Base-by-base conservation (phyloP, 1,140 invertebrate species). In the Heliconius nattereri region DNA sequence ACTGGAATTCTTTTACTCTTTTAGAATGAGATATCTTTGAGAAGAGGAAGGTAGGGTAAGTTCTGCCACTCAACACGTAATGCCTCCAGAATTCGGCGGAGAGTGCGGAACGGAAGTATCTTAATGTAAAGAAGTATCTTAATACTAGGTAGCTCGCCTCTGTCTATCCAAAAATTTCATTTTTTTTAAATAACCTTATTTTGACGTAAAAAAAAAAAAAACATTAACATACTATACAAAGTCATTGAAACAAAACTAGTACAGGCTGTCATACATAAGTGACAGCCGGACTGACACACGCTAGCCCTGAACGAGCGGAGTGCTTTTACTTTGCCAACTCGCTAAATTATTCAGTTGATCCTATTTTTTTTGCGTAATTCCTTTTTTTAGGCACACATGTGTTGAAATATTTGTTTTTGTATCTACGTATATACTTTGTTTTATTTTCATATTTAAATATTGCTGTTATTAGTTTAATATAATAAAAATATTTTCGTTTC, bases 211-310 rank as follows among this genome's bases (percentile, higher is more conserved):
- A 29, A 66, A 66, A 66, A 60, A 2, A 26, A 16, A 60, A 66
- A 66, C 26, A 66, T 66, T 66, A 66, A 66, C 60, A 66, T 29
- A 35, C 32, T 35, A 35, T n/a, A 23, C 60, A 66, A 66, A 66
- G 11, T 66, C 60, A 66, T 66, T 66, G 60, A 66, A 66, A 66
- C 60, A 66, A 66, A 66, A 66, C 9, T 66, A 66, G 60, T 66
- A 66, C 60, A 23, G 60, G 26, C 23, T 83, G 85, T 86, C 86
- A 86, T 85, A 86, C 40, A 81, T 90, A 90, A 90, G 86, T 90
- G 89, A 89, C 89, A 90, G 85, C 20, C 76, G 72, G 85, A 90
- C 80, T 84, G 88, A 90, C 85, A 87, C 86, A 84, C 84, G 80
- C 84, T 81, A 84, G 82, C 84, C 83, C 75, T 76, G 79, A 80